Percentiles rank a stretch among this genome's conserved stretches.
Evolutionary conservation across 2,113 vertebrate species (phyloP).

Genomic region (Sphaerodactylus townsendi): DNA sequence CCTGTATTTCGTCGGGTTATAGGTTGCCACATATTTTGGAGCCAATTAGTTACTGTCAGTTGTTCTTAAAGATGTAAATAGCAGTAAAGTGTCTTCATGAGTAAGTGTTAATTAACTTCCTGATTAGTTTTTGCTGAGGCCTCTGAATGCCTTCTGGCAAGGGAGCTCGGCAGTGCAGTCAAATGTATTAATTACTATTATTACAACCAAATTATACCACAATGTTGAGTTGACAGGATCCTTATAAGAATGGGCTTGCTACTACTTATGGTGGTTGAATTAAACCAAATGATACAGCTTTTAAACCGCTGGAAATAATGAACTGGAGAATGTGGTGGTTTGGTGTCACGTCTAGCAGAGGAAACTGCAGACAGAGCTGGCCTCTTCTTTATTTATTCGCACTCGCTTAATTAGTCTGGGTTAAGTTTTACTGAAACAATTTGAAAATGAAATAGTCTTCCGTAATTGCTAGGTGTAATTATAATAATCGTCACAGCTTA

Average conservation of each 20-base stretch:
- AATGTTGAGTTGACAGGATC: slow-evolving; percentile 27
- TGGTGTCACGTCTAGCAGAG: not conserved
- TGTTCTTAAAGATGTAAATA: slow-evolving; percentile 24
- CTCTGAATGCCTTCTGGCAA: slow-evolving; percentile 30
- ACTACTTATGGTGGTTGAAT: not conserved
- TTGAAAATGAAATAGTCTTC: not conserved
- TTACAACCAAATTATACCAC: slow-evolving; percentile 31
- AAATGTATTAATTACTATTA: slow-evolving; percentile 45
- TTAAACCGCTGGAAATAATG: not conserved
- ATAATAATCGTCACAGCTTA: not conserved
- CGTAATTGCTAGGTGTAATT: not conserved
- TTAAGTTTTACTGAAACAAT: not conserved
- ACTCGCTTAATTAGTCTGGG: not conserved
- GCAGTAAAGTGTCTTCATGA: slow-evolving; percentile 28
- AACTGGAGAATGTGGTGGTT: too few species aligned
- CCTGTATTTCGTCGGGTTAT: not conserved
- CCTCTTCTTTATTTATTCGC: not conserved
- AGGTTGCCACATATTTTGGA: not conserved
- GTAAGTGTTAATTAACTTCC: slow-evolving; percentile 55
- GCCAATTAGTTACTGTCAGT: slow-evolving; percentile 31
- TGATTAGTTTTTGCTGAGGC: slow-evolving; percentile 23
- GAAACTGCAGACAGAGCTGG: not conserved
- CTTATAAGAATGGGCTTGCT: not conserved
- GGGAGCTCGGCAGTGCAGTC: slow-evolving; percentile 3
- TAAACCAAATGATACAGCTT: not conserved